Conservation (phyloP, 1,140 invertebrate species). For the Bombyx mandarina region DNA sequence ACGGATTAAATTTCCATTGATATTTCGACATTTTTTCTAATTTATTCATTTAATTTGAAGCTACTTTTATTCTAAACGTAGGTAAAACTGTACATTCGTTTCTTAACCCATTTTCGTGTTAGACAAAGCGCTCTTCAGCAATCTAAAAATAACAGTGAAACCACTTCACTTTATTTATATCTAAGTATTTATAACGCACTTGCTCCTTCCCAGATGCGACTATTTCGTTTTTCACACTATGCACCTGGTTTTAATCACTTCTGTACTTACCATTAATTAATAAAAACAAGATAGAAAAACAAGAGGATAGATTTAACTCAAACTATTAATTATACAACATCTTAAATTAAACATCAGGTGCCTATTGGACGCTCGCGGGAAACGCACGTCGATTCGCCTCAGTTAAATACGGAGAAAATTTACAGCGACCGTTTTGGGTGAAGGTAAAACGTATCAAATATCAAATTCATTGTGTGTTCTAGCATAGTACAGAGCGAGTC, state of each 20-base stretch:
- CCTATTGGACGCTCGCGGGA: conserved; percentile 34
- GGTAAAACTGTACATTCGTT: too few relatives aligned
- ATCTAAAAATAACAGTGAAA: conserved; percentile 37
- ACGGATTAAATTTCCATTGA: too few relatives aligned
- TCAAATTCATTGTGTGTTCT: conserved; percentile 54
- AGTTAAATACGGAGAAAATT: conserved; percentile 48
- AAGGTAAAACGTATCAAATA: conserved; percentile 43
- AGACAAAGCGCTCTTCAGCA: conserved; percentile 15
- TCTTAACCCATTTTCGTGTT: too few relatives aligned
- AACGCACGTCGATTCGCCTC: conserved; percentile 39
- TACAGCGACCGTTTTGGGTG: conserved; percentile 34
- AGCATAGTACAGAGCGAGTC: conserved; percentile 52
- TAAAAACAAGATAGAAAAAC: too few relatives aligned
- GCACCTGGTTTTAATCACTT: neutral
- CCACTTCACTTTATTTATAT: conserved; percentile 22
- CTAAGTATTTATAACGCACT: conserved; percentile 9
- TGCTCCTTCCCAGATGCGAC: conserved; percentile 37
- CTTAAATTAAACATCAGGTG: conserved; percentile 33
- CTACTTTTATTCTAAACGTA: too few relatives aligned
- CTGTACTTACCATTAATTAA: too few relatives aligned
- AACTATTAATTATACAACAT: neutral
- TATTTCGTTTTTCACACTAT: conserved; percentile 31
- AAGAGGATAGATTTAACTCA: too few relatives aligned
- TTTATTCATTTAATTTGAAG: too few relatives aligned
- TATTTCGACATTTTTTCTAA: too few relatives aligned